phyloP scores from a whole-genome alignment of 2,797 vertebrate species.

The Artibeus jamaicensis region DNA sequence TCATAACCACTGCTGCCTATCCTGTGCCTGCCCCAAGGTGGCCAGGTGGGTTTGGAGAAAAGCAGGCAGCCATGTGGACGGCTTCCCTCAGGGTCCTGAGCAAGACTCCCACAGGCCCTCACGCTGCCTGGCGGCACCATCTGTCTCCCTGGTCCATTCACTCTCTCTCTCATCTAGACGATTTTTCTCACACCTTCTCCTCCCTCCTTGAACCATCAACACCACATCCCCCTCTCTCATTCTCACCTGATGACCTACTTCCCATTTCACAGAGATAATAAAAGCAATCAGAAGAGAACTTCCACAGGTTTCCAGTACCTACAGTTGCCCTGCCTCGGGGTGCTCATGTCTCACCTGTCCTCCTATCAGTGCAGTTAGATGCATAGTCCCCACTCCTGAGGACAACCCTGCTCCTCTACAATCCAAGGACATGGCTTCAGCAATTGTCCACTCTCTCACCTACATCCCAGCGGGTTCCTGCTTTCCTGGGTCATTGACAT shows the following conservation, averaged over 20 bases:
- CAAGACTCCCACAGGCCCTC: not conserved
- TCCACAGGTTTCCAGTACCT: rapidly evolving
- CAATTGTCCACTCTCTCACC: rapidly evolving
- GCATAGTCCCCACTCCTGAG: rapidly evolving
- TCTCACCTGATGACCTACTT: not conserved
- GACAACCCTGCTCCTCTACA: too few relatives aligned
- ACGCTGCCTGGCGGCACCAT: not conserved
- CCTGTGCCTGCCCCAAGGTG: rapidly evolving
- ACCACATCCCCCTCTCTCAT: rapidly evolving
- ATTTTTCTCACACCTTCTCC: not conserved
- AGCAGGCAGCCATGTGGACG: rapidly evolving
- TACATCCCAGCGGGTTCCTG: not conserved
- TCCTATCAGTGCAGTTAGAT: too few relatives aligned
- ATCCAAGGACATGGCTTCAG: not conserved
- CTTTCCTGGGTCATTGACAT: not conserved
- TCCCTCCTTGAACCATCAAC: not conserved
- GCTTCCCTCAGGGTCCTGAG: too few relatives aligned
- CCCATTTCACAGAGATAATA: not conserved
- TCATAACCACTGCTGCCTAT: not conserved
- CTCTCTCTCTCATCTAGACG: not conserved
- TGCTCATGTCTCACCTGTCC: not conserved
- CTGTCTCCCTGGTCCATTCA: not conserved
- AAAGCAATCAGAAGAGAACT: not conserved
- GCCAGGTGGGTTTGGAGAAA: not conserved
- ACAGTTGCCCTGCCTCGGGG: rapidly evolving